A percentile compares a stretch with the other conserved stretches of the same genome.
phyloP scores from a whole-genome alignment of 2,113 vertebrate genomes.

The Atractosteus spatula region DNA sequence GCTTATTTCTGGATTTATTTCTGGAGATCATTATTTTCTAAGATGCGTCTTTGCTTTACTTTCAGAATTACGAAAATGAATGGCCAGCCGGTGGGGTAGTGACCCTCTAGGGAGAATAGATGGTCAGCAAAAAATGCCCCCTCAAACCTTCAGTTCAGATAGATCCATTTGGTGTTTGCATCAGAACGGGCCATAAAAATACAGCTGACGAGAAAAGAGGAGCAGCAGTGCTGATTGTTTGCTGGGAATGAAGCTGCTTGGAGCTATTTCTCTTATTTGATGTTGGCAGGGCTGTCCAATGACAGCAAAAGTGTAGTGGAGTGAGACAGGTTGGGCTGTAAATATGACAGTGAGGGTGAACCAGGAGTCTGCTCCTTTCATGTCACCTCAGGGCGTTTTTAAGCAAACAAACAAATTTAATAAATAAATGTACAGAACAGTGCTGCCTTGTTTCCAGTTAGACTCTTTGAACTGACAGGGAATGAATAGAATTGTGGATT shows the following conservation, averaged over 20 bases:
- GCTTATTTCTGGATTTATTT: too few relatives aligned
- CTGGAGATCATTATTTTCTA: too few relatives aligned
- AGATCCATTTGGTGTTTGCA: not conserved
- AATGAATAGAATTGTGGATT: slow-evolving; percentile 56
- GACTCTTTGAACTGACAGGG: slow-evolving; percentile 35
- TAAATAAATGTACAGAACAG: slow-evolving; percentile 32
- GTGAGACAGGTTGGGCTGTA: not conserved
- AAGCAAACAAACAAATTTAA: slow-evolving; percentile 19
- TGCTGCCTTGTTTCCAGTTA: slow-evolving; percentile 31
- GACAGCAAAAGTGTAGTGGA: not conserved
- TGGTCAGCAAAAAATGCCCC: too few relatives aligned
- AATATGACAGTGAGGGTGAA: slow-evolving; percentile 4
- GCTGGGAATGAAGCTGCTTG: not conserved
- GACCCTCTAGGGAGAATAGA: too few relatives aligned
- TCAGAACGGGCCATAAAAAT: not conserved
- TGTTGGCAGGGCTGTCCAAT: not conserved
- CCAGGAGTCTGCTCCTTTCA: not conserved
- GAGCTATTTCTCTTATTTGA: not conserved
- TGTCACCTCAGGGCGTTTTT: not conserved
- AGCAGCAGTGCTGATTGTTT: not conserved
- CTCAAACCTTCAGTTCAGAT: not conserved
- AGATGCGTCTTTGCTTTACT: too few relatives aligned
- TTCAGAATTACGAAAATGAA: too few relatives aligned
- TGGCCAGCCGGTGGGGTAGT: too few relatives aligned
- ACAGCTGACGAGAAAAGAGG: not conserved